phyloP scores from a whole-genome alignment of 1,140 invertebrate genomes.

The Listronotus bonariensis region DNA sequence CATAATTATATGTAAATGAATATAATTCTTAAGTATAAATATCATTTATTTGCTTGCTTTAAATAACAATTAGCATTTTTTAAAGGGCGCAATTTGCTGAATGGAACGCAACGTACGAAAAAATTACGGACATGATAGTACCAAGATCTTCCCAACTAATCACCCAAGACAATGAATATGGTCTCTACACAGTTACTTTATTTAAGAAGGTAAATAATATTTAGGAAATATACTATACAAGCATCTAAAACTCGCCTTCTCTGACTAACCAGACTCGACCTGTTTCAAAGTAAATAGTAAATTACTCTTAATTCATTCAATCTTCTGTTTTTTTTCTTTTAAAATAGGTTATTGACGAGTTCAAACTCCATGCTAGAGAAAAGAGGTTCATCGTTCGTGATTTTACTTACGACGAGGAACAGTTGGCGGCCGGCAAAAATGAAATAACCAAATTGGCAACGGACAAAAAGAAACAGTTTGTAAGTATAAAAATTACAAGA shows the following conservation, averaged over 20 bases:
- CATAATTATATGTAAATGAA: too few species aligned
- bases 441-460: slow-evolving; percentile 96
- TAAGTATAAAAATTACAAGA: too few species aligned
- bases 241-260: too few species aligned
- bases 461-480: slow-evolving; percentile 99
- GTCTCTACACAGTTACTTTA: slow-evolving; percentile 94
- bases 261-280: too few species aligned
- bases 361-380: slow-evolving; percentile 94
- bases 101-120: slow-evolving; percentile 93
- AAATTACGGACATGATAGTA: slow-evolving; percentile 96
- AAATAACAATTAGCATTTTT: too few species aligned
- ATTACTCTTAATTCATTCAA: too few species aligned
- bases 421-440: slow-evolving; percentile 94
- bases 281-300: too few species aligned
- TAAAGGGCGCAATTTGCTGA: slow-evolving; percentile 80
- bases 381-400: slow-evolving; percentile 98
- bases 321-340: neutral
- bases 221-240: too few species aligned
- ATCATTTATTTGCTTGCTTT: too few species aligned
- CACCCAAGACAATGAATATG: slow-evolving; percentile 90
- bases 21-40: too few species aligned
- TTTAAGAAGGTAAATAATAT: slow-evolving; percentile 90
- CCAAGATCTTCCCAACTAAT: slow-evolving; percentile 91
- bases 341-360: slow-evolving; percentile 87
- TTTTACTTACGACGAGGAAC: slow-evolving; percentile 97